A percentile compares a stretch with the other conserved stretches of the same genome.
Evolutionary conservation across 2,113 vertebrate genomes (phyloP).

Genomic region (Coregonus clupeaformis): DNA sequence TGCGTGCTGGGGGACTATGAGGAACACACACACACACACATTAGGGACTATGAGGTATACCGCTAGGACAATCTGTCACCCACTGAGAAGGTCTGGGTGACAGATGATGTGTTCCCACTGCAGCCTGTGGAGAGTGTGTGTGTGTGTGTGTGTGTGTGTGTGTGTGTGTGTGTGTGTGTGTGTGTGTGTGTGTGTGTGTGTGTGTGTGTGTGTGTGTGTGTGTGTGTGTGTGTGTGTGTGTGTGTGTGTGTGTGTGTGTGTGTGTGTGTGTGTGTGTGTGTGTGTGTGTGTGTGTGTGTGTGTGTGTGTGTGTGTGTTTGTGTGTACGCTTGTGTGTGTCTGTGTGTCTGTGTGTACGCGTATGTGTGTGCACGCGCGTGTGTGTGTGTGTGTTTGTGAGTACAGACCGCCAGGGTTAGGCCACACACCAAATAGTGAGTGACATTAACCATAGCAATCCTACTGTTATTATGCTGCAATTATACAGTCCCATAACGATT

Average conservation of each 20-base stretch:
- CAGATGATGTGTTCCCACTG: conserved; percentile 75
- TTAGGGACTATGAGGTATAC: conserved; percentile 65
- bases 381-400: too few species aligned
- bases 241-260: not conserved
- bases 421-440: too few species aligned
- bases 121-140: conserved; percentile 31
- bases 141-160: conserved; percentile 11
- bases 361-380: too few species aligned
- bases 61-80: conserved; percentile 73
- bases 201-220: conserved; percentile 2
- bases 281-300: conserved; percentile 9
- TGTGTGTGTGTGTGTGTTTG: conserved; percentile 1
- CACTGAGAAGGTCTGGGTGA: conserved; percentile 65
- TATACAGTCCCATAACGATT: too few species aligned
- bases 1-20: conserved; percentile 12
- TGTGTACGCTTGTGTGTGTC: too few species aligned
- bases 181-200: conserved; percentile 27
- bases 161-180: conserved; percentile 9
- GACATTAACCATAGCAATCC: too few species aligned
- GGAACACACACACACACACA: too few species aligned
- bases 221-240: too few species aligned
- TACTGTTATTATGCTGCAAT: too few species aligned
- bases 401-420: conserved; percentile 13
- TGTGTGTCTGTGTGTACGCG: not conserved
- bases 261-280: too few species aligned